phyloP scores from a whole-genome alignment of 2,113 vertebrate species.

The Vimba vimba region DNA sequence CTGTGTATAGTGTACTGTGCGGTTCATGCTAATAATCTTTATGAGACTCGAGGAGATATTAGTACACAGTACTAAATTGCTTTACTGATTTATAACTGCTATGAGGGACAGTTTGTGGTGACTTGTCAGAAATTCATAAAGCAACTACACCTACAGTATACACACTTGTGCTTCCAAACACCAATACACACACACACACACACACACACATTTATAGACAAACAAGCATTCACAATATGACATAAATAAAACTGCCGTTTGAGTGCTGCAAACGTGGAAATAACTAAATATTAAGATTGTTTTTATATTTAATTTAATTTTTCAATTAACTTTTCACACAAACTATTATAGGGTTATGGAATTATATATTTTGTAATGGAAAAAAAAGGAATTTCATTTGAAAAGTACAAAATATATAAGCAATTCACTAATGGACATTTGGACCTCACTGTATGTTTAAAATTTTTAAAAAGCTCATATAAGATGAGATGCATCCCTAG shows the following conservation, averaged over 20 bases:
- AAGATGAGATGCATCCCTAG: neutral
- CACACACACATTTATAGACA: slow-evolving; percentile 3
- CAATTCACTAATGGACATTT: neutral
- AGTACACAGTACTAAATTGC: neutral
- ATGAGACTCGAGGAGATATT: neutral
- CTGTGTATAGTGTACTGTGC: neutral
- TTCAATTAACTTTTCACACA: no score
- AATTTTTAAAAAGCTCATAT: neutral
- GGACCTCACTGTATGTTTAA: neutral
- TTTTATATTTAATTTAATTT: no score
- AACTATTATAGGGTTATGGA: no score
- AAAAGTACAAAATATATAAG: no score
- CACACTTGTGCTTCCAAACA: neutral
- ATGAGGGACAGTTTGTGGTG: neutral
- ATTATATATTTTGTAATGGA: no score
- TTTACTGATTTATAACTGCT: neutral
- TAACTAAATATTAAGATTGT: no score
- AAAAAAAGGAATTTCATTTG: no score
- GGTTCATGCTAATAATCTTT: neutral
- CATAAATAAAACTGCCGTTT: neutral
- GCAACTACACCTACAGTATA: neutral
- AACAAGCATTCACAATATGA: neutral
- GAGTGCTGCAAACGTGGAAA: no score
- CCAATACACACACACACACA: neutral
- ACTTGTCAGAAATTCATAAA: neutral